Evolutionary conservation across 1,140 invertebrate species (phyloP).

Genomic region (Trichomalopsis sarcophagae): DNA sequence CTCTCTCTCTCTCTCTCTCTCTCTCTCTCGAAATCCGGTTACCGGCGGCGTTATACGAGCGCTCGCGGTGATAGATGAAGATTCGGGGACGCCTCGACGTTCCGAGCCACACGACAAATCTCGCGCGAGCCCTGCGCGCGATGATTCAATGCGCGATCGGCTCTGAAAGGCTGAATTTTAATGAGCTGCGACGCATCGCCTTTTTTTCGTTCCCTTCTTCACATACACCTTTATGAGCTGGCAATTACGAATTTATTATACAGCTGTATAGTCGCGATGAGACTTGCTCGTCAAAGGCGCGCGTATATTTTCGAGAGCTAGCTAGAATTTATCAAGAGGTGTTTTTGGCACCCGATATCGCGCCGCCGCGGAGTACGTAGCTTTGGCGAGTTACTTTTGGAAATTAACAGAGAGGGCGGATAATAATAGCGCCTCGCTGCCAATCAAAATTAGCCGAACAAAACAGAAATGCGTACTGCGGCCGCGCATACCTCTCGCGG

Average conservation of each 20-base stretch:
- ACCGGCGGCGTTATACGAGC: slow-evolving; percentile 28
- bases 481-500: background rate
- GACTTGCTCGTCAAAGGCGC: no score
- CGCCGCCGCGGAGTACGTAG: background rate
- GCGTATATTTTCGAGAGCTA: background rate
- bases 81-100: slow-evolving; percentile 55
- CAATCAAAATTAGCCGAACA: slow-evolving; percentile 20
- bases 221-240: background rate
- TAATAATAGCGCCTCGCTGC: slow-evolving; percentile 15
- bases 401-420: background rate
- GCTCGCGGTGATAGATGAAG: slow-evolving; percentile 58
- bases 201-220: background rate
- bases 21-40: slow-evolving; percentile 50
- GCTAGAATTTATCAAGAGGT: background rate
- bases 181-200: background rate
- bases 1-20: no score
- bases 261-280: no score
- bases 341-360: background rate
- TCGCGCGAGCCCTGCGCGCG: background rate
- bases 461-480: background rate
- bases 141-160: slow-evolving; percentile 26
- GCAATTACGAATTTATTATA: background rate
- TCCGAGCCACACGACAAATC: slow-evolving; percentile 36
- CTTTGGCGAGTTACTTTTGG: slow-evolving; percentile 1
- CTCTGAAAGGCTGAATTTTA: slow-evolving; percentile 16